Conservation (phyloP, 2,888 invertebrate genomes). For the Oxyteleia sp. region DNA sequence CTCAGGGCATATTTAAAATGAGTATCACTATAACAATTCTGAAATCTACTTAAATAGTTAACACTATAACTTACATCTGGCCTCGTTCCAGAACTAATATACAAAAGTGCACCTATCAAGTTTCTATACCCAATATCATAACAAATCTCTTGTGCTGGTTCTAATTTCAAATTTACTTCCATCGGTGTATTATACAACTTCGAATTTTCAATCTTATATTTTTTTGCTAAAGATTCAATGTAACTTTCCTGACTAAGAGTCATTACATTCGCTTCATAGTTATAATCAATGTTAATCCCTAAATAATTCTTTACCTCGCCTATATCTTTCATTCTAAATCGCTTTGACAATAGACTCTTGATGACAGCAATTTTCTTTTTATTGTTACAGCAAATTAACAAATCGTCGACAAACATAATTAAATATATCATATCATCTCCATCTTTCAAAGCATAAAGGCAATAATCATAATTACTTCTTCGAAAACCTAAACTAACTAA, state of each 20-base stretch:
- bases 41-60: not conserved
- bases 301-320: slow-evolving; percentile 52
- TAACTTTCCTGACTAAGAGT: not conserved
- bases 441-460: slow-evolving; percentile 16
- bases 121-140: not conserved
- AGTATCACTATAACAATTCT: not conserved
- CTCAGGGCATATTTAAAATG: slow-evolving; percentile 5
- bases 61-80: not conserved
- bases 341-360: slow-evolving; percentile 36
- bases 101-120: slow-evolving; percentile 1
- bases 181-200: slow-evolving; percentile 4
- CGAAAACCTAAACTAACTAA: slow-evolving; percentile 58
- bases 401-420: slow-evolving; percentile 17
- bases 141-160: not conserved
- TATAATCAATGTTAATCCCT: slow-evolving; percentile 56
- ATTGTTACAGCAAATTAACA: slow-evolving; percentile 23
- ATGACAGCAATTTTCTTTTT: too few relatives aligned
- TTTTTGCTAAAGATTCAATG: not conserved
- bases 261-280: slow-evolving; percentile 7
- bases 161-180: not conserved
- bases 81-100: slow-evolving; percentile 3
- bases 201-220: slow-evolving; percentile 2
- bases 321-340: slow-evolving; percentile 58
- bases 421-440: slow-evolving; percentile 10
- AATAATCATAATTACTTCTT: slow-evolving; percentile 59